Conservation (phyloP, 2,797 vertebrate species). For the Echiichthys vipera region DNA sequence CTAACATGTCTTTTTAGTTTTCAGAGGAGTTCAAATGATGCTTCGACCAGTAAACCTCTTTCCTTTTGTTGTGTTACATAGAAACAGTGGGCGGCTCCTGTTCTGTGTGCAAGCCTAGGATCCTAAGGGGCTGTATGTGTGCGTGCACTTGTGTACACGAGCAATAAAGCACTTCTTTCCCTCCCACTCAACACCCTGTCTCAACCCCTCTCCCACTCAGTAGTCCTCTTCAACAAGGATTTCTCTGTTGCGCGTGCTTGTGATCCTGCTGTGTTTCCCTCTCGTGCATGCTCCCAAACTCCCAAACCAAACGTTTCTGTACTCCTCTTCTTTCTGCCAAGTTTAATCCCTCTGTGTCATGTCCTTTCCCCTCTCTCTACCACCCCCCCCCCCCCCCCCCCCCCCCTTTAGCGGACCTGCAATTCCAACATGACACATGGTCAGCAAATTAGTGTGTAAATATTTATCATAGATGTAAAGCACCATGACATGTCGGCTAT, state of each 20-base stretch:
- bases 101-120: constrained; percentile 14
- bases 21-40: neutral
- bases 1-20: neutral
- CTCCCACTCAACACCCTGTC: constrained; percentile 72
- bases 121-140: constrained; percentile 30
- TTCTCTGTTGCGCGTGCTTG: constrained; percentile 46
- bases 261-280: constrained; percentile 53
- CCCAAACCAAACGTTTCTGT: constrained; percentile 35
- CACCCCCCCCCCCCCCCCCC: neutral
- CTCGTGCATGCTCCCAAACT: constrained; percentile 14
- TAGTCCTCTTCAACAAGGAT: constrained; percentile 55
- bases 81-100: constrained; percentile 42
- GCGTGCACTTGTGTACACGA: neutral
- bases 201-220: constrained; percentile 73
- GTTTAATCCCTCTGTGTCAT: constrained; percentile 36
- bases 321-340: constrained; percentile 43
- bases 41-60: constrained; percentile 18
- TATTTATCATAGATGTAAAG: constrained; percentile 74
- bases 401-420: constrained; percentile 16
- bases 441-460: constrained; percentile 73
- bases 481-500: constrained; percentile 56
- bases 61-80: constrained; percentile 44
- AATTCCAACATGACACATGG: constrained; percentile 52
- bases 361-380: neutral
- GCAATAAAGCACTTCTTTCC: constrained; percentile 52